Evolutionary conservation across 2,888 invertebrate species (phyloP), one percentile per base, ranked within the genome.

Genomic region (Diarsia rubi): DNA sequence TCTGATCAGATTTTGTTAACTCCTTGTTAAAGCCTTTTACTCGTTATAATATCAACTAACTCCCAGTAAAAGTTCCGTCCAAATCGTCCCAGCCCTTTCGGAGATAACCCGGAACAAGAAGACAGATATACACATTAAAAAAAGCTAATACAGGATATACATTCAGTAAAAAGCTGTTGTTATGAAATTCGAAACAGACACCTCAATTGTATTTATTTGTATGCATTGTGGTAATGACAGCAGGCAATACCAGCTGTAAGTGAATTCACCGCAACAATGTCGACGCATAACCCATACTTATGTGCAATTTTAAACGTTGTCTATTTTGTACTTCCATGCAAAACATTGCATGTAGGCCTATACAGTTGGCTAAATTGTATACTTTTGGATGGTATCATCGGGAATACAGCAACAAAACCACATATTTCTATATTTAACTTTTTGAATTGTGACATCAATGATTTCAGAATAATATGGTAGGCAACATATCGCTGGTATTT

Each of bases 231-330:
- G 47, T 54, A 72, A 60, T 19, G 42, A 64, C 54, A 60, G 27
- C 78, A 65, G 19, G 42, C 31, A 14, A 73, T 24, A 73, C 2
- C n/a, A 60, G 45, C 44, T 74, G 73, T 63, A 63, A 63, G 27
- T 24, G 54, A 24, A 64, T 77, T 59, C 45, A 65, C 49, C 44
- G 64, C 45, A 80, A 44, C 27, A 16, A 37, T 60, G 37, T 64
- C 49, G 42, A 49, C 44, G 49, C 49, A n/a, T 42, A 52, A 79
- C 52, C 37, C 12, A 47, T 42, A 45, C 6, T 49, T 64, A 27
- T 65, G 47, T 64, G 59, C 31, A 65, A 62, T 79, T 62, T 54
- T 27, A 27, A 78, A 70, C n/a, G 8, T 60, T 60, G 44, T 24
- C 27, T 37, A 64, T 62, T 69, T 45, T 64, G 21, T 60, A 73